Conservation (phyloP, 2,113 vertebrate species). For the Lipotes vexillifer region DNA sequence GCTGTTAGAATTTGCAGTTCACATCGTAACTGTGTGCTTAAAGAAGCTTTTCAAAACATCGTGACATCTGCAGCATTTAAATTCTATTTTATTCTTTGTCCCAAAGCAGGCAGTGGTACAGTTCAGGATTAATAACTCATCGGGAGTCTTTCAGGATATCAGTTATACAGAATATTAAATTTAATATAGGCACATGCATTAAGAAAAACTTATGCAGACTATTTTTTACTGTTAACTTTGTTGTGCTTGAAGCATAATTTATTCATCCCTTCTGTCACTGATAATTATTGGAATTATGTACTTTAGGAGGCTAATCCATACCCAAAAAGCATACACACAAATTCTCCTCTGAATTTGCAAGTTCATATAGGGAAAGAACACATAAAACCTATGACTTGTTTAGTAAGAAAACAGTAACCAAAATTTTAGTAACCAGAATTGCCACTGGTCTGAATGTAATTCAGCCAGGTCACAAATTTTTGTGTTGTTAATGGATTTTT, state of each 20-base stretch:
- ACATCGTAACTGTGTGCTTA: constrained; percentile 62
- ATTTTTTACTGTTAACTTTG: constrained; percentile 59
- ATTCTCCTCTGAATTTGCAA: constrained; percentile 45
- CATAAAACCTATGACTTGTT: background rate
- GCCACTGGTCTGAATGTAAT: background rate
- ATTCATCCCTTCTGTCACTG: constrained; percentile 61
- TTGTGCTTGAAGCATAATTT: constrained; percentile 62
- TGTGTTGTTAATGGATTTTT: background rate
- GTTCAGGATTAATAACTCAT: constrained; percentile 66
- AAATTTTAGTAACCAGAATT: background rate
- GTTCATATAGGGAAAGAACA: background rate
- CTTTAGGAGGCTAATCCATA: constrained; percentile 65
- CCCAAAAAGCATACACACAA: constrained; percentile 40
- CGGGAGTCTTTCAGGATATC: constrained; percentile 43
- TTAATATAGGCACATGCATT: constrained; percentile 48
- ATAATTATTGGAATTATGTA: constrained; percentile 60
- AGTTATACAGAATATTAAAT: constrained; percentile 62
- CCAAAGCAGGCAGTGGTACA: constrained; percentile 53
- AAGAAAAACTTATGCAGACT: constrained; percentile 51
- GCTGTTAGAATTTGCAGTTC: constrained; percentile 68
- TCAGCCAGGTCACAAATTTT: constrained; percentile 22
- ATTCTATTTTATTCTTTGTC: constrained; percentile 59
- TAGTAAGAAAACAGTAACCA: background rate
- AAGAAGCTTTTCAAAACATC: constrained; percentile 66
- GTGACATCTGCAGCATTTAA: constrained; percentile 61